Evolutionary conservation across 2,113 vertebrate genomes (phyloP).

Genomic region (Malurus alboscapulatus): DNA sequence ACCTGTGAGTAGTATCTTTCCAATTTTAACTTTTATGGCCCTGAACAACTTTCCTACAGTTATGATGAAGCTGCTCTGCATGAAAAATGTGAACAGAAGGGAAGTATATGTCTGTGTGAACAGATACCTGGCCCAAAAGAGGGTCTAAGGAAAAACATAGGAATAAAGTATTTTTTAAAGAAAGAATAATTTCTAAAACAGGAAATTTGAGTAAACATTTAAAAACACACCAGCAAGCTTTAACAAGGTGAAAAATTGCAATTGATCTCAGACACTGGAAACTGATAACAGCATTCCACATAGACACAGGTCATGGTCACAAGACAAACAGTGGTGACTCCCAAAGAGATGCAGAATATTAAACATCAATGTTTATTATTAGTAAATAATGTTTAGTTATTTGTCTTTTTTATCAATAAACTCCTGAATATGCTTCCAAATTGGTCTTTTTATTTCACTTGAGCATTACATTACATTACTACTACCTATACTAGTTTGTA

Average conservation of each 20-base stretch:
- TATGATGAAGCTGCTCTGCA: neutral
- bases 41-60: neutral
- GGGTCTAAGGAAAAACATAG: neutral
- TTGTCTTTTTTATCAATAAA: constrained; percentile 39
- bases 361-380: neutral
- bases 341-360: neutral
- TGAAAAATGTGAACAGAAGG: neutral
- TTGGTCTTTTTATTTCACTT: neutral
- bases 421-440: neutral
- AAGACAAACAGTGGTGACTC: neutral
- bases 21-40: neutral
- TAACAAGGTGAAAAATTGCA: neutral
- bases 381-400: constrained; percentile 14
- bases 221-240: neutral
- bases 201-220: neutral
- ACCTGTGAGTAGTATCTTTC: neutral
- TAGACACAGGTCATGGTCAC: neutral
- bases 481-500: constrained; percentile 4
- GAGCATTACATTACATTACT: neutral
- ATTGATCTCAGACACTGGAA: neutral
- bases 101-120: neutral
- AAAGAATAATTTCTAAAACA: neutral
- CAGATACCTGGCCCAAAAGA: neutral
- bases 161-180: neutral
- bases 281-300: neutral